These are phyloP conservation scores for Brachyrhaphis roseni DNA, from an alignment of 2,797 vertebrate species.

Conservation along the genomic window DNA sequence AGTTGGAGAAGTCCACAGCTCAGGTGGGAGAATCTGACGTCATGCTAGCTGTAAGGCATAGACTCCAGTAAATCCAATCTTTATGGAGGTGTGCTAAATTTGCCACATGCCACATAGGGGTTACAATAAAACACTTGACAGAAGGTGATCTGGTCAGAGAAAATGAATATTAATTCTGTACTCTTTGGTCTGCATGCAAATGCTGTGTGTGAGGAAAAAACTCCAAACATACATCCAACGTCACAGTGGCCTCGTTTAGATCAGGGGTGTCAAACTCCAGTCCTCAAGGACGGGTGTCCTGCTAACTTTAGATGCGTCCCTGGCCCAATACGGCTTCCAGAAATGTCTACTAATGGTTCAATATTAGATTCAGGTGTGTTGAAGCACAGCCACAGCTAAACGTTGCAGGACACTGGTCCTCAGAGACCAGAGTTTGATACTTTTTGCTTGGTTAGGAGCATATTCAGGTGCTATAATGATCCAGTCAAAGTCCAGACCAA, in stretches of 20 bases:
- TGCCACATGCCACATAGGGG: background rate
- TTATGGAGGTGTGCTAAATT: background rate
- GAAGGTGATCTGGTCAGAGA: background rate
- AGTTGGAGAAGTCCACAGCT: background rate
- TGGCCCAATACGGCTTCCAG: background rate
- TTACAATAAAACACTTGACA: background rate
- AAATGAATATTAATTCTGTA: background rate
- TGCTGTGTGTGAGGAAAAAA: background rate
- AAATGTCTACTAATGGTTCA: background rate
- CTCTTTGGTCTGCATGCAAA: background rate
- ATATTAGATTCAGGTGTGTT: background rate
- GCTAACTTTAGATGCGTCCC: background rate
- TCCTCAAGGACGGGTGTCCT: background rate
- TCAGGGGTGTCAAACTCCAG: background rate
- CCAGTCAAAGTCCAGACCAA: constrained; percentile 3
- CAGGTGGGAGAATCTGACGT: background rate
- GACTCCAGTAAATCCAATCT: background rate
- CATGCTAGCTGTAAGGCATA: background rate
- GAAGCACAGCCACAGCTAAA: background rate
- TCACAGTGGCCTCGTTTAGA: background rate
- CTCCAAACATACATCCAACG: background rate
- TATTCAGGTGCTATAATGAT: background rate
- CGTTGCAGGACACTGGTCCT: background rate
- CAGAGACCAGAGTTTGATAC: background rate
- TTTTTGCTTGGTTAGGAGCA: background rate